Evolutionary conservation across 2,888 invertebrate species (phyloP).

Genomic region (Epinotia brunnichana): DNA sequence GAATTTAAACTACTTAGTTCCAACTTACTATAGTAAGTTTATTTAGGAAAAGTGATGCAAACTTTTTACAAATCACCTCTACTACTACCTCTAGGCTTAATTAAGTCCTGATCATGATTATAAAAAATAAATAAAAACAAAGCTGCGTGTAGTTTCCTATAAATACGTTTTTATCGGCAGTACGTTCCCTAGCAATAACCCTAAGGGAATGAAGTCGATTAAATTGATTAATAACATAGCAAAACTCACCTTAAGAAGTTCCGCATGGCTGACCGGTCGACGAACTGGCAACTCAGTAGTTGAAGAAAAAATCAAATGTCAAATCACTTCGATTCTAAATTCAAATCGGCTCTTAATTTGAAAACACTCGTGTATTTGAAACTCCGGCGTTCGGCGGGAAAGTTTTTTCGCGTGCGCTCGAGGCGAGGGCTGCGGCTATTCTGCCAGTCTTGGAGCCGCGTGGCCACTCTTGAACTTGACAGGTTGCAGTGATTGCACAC

Average conservation of each 20-base stretch:
- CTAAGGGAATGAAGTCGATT: conserved; percentile 50
- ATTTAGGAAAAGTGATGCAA: not conserved
- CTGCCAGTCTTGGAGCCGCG: conserved; percentile 60
- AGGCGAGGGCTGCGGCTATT: conserved; percentile 69
- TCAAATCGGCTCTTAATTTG: conserved; percentile 47
- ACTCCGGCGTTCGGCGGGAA: conserved; percentile 57
- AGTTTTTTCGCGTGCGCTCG: conserved; percentile 63
- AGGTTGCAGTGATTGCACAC: conserved; percentile 72
- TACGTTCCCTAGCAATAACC: conserved; percentile 61
- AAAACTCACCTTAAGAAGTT: conserved; percentile 72
- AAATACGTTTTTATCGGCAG: conserved; percentile 46
- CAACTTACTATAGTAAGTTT: no score
- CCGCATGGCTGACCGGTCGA: conserved; percentile 66
- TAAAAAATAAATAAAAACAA: conserved; percentile 1
- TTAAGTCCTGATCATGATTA: conserved; percentile 1
- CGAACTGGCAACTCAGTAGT: conserved; percentile 50
- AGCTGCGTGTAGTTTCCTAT: conserved; percentile 9
- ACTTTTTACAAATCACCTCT: not conserved
- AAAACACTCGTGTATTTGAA: conserved; percentile 49
- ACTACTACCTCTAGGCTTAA: not conserved
- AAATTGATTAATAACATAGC: conserved; percentile 46
- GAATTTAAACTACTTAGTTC: not conserved
- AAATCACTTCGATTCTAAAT: conserved; percentile 44
- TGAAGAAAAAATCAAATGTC: conserved; percentile 55
- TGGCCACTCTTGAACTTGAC: conserved; percentile 76